A percentile compares a stretch with the other conserved stretches of the same genome.
These are phyloP conservation scores for Hemibagrus wyckioides DNA, from an alignment of 2,113 vertebrate species.

Conservation along the genomic window DNA sequence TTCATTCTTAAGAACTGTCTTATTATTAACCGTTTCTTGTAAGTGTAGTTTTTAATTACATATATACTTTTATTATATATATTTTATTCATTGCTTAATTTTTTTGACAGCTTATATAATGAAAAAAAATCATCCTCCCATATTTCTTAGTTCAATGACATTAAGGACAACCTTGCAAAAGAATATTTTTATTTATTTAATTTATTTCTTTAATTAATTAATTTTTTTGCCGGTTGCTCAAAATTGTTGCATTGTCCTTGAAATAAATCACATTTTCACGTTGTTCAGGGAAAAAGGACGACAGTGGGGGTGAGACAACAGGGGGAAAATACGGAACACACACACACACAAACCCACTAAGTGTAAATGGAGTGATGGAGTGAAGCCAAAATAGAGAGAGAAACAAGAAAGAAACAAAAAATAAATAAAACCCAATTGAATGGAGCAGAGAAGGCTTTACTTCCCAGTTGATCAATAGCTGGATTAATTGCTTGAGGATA, in stretches of 20 bases:
- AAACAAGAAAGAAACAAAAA: not conserved
- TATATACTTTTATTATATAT: no score
- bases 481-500: conserved; percentile 75
- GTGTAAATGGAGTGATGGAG: conserved; percentile 17
- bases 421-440: conserved; percentile 16
- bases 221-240: not conserved
- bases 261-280: not conserved
- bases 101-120: no score
- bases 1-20: no score
- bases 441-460: conserved; percentile 30
- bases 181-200: not conserved
- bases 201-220: not conserved
- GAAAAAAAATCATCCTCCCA: no score
- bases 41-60: no score
- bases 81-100: no score
- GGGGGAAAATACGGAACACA: not conserved
- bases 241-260: not conserved
- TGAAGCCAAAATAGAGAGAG: not conserved
- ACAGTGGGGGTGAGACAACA: not conserved
- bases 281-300: not conserved
- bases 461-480: conserved; percentile 75
- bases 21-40: no score
- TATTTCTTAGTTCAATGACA: not conserved
- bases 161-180: not conserved
- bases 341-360: not conserved